Conservation (phyloP, 2,797 vertebrate genomes). For the Danio albolineatus region DNA sequence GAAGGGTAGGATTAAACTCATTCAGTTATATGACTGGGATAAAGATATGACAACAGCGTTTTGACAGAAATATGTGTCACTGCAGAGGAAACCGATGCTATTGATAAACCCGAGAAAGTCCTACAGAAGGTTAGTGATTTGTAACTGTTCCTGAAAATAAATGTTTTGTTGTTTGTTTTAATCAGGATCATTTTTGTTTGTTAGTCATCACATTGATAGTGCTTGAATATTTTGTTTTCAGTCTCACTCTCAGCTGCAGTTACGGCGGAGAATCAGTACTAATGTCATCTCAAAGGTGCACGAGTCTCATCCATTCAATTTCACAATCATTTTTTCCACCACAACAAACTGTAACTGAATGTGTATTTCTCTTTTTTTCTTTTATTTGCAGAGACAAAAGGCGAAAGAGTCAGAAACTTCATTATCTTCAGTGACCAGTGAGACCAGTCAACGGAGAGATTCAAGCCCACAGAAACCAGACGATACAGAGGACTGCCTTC, state of each 20-base stretch:
- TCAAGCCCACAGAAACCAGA: conserved; percentile 18
- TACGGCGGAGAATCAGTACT: conserved; percentile 19
- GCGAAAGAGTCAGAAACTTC: not conserved
- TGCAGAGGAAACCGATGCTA: conserved; percentile 75
- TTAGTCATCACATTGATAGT: not conserved
- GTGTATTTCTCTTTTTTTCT: not conserved
- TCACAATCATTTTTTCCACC: not conserved
- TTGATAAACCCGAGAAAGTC: conserved; percentile 65
- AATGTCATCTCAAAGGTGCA: conserved; percentile 3
- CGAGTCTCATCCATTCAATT: not conserved
- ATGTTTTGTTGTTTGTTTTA: not conserved
- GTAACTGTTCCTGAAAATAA: not conserved
- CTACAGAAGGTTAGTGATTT: conserved; percentile 77
- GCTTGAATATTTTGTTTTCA: not conserved
- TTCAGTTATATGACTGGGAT: not conserved
- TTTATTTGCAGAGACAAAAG: conserved; percentile 42
- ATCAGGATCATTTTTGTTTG: not conserved
- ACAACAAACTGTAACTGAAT: not conserved
- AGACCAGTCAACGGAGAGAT: conserved; percentile 4
- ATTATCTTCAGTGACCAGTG: conserved; percentile 3
- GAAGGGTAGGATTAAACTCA: conserved; percentile 62
- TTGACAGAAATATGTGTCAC: conserved; percentile 4
- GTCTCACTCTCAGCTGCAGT: conserved; percentile 16
- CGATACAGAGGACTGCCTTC: conserved; percentile 8
- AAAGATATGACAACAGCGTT: not conserved